phyloP scores from a whole-genome alignment of 2,888 invertebrate species.

The Ophion costatus region DNA sequence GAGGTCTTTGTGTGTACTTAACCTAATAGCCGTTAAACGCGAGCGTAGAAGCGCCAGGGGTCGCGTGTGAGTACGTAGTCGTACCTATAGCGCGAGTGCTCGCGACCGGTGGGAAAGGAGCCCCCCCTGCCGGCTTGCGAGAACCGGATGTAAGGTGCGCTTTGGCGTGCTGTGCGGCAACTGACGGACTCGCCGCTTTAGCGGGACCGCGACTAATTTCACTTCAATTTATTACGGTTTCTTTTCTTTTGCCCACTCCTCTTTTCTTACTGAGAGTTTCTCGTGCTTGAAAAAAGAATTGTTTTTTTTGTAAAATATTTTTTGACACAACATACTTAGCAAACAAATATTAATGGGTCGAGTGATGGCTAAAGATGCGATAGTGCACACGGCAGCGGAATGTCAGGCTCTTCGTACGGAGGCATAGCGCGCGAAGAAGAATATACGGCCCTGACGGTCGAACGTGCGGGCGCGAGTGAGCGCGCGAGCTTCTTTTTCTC shows the following conservation, averaged over 20 bases:
- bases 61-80: constrained; percentile 45
- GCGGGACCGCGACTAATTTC: background rate
- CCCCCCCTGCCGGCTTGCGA: background rate
- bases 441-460: constrained; percentile 63
- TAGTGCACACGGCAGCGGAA: background rate
- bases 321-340: no score
- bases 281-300: no score
- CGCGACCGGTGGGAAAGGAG: constrained; percentile 15
- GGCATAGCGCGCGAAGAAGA: background rate
- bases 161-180: constrained; percentile 12
- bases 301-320: no score
- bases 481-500: constrained; percentile 34
- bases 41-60: constrained; percentile 43
- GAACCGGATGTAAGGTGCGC: constrained; percentile 36
- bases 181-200: constrained; percentile 1
- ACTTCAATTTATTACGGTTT: background rate
- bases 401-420: background rate
- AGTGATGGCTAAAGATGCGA: no score
- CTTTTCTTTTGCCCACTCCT: background rate
- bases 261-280: no score
- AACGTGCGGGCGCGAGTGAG: constrained; percentile 31
- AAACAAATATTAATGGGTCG: no score
- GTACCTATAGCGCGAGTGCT: background rate
- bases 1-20: constrained; percentile 21
- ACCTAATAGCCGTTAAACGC: constrained; percentile 48